Conservation (phyloP, 2,797 vertebrate species). For the Psittacula echo region DNA sequence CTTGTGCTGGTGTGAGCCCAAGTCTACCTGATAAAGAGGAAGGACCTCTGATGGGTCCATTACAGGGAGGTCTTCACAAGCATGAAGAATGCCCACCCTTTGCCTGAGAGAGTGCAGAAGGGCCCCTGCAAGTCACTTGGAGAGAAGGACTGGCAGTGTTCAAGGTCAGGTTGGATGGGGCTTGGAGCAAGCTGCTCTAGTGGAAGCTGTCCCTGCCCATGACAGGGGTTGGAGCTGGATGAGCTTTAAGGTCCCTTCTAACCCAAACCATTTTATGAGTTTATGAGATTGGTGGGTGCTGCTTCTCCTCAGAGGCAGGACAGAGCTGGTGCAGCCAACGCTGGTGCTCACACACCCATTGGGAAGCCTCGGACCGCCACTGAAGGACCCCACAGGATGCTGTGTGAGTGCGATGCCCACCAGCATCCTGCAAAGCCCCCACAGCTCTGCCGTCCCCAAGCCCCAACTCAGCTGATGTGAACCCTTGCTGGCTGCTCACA, state of each 20-base stretch:
- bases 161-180: background rate
- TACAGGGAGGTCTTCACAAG: background rate
- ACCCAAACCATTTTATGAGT: background rate
- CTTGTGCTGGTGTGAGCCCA: rapidly evolving
- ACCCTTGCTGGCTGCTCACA: background rate
- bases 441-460: background rate
- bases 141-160: background rate
- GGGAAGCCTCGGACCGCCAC: background rate
- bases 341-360: rapidly evolving
- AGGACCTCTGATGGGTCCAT: background rate
- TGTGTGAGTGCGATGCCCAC: rapidly evolving
- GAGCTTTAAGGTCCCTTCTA: background rate
- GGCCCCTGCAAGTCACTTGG: background rate
- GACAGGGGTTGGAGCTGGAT: background rate
- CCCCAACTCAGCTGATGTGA: rapidly evolving
- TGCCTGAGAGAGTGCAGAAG: background rate
- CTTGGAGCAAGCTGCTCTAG: background rate
- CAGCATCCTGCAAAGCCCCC: background rate
- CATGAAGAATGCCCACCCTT: rapidly evolving
- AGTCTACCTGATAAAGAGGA: rapidly evolving
- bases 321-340: background rate
- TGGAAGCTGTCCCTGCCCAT: background rate
- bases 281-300: rapidly evolving
- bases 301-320: background rate
- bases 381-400: rapidly evolving